Base-by-base conservation (phyloP, 2,113 vertebrate genomes). In the Percina caprodes region DNA sequence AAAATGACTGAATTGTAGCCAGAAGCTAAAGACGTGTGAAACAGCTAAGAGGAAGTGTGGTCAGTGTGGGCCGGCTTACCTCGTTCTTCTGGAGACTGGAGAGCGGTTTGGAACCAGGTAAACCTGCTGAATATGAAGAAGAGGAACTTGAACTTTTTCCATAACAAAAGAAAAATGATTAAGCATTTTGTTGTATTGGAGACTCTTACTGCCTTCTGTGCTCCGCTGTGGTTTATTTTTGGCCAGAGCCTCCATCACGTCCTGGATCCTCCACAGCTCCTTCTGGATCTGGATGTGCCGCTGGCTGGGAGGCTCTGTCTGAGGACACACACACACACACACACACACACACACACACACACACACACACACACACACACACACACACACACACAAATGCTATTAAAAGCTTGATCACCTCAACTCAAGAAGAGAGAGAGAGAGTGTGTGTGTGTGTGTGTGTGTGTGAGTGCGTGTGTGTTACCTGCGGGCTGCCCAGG, bases 191-290 rank as follows among this genome's bases (percentile, higher is more conserved):
- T 24, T 11, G 2, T 11, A n/a, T 21, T 51, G 2, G 1, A 33
- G 70, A 51, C 51, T 39, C 86, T 91, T 54, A 92, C 92, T 39
- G 79, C 33, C 59, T 0, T 92, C 84, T 62, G 91, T 66, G 82
- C 85, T 95, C 88, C 96, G 95, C 55, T 96, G 96, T 59, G 96
- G 95, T 80, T 97, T 99, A 74, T 96, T 97, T 90, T 99, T 98
- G 85, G 92, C 95, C 87, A 99, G 93, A 39, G 97, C 98, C 83
- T 99, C 98, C 95, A 97, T 97, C 89, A 99, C 98, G 67, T 99
- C 98, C 73, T 99, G 97, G 88, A 99, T 99, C 92, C 97, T 96
- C 98, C 98, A 99, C 45, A 99, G 94, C 61, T 99, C 98, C 90
- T 99, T 99, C 89, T 99, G 98, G 91, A 99, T 97, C 89, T 98